Evolutionary conservation across 2,888 invertebrate genomes (phyloP).

Genomic region (Galerucella calmariensis): DNA sequence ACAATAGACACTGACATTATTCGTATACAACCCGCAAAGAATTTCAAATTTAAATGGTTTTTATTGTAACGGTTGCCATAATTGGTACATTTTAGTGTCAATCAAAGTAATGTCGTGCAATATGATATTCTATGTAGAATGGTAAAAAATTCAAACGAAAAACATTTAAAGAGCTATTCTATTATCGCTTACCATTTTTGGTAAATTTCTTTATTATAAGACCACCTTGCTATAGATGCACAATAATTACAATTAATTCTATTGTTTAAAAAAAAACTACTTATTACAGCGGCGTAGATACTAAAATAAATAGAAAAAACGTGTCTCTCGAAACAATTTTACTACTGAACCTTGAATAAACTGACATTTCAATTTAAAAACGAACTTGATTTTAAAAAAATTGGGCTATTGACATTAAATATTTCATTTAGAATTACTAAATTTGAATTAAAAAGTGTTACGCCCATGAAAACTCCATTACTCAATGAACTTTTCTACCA

Average conservation of each 20-base stretch:
- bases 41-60: background rate
- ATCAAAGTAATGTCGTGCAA: background rate
- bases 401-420: too few species aligned
- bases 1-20: background rate
- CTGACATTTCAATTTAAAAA: too few species aligned
- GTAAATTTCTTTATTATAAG: slow-evolving; percentile 19
- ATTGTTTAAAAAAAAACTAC: too few species aligned
- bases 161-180: slow-evolving; percentile 2
- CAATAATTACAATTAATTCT: background rate
- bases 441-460: too few species aligned
- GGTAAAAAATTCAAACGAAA: slow-evolving; percentile 6
- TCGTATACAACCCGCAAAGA: background rate
- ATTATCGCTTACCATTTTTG: slow-evolving; percentile 5
- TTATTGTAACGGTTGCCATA: background rate
- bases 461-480: too few species aligned
- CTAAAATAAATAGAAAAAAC: too few species aligned
- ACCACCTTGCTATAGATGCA: background rate
- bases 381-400: too few species aligned
- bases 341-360: too few species aligned
- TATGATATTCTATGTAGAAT: background rate
- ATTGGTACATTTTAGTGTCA: background rate
- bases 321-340: too few species aligned
- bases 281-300: too few species aligned
- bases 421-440: too few species aligned
- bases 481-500: too few species aligned